Conservation (phyloP, 2,888 invertebrate genomes). For the Papilio elwesi region DNA sequence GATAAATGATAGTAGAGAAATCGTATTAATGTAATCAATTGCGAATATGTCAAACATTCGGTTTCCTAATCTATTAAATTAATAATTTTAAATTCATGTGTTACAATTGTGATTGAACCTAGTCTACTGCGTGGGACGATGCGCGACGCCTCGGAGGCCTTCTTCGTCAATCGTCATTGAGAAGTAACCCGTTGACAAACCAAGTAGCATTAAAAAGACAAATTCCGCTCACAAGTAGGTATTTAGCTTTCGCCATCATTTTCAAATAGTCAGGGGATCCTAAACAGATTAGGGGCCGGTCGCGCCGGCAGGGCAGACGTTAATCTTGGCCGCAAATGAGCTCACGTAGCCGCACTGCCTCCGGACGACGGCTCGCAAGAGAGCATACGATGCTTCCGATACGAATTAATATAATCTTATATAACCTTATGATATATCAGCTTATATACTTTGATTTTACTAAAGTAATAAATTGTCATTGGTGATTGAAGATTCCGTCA, state of each 20-base stretch:
- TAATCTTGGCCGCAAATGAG: constrained; percentile 74
- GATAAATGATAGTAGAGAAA: background rate
- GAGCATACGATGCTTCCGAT: constrained; percentile 1
- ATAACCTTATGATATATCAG: constrained; percentile 1
- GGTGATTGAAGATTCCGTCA: too few species aligned
- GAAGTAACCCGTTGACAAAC: background rate
- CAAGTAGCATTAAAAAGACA: background rate
- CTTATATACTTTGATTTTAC: background rate
- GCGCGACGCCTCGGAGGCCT: background rate
- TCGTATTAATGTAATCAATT: too few species aligned
- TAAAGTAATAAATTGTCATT: background rate
- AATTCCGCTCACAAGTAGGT: background rate
- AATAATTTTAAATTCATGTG: too few species aligned
- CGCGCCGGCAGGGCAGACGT: constrained; percentile 55
- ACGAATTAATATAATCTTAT: constrained; percentile 19
- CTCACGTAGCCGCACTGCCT: constrained; percentile 61
- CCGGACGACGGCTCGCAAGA: constrained; percentile 52
- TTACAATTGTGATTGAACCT: background rate
- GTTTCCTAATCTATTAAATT: too few species aligned
- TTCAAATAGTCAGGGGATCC: constrained; percentile 36
- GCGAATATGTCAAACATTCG: too few species aligned
- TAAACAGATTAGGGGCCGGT: constrained; percentile 52
- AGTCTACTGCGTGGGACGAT: too few species aligned
- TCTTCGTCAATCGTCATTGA: background rate
- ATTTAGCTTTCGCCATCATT: constrained; percentile 6